Percentiles rank a stretch among this genome's conserved stretches.
These are phyloP conservation scores for Strigamia maritima DNA, from an alignment of 2,888 invertebrate genomes.

Conservation along the genomic window DNA sequence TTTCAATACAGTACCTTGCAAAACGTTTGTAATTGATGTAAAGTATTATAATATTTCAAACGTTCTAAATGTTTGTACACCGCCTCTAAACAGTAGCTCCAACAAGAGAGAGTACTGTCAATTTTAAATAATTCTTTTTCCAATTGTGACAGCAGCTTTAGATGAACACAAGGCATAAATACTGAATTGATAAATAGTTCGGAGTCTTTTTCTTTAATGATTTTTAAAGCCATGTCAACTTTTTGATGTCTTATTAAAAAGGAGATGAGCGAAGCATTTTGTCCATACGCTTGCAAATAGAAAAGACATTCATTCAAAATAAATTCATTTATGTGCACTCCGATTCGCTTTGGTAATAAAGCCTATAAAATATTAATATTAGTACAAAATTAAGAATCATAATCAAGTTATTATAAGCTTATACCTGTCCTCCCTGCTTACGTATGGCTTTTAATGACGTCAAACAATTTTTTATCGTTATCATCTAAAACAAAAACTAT, in stretches of 20 bases:
- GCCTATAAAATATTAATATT: background rate
- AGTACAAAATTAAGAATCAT: background rate
- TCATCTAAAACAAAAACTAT: background rate
- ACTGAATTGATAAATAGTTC: conserved; percentile 52
- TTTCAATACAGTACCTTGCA: conserved; percentile 53
- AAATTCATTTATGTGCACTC: background rate
- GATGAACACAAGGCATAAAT: conserved; percentile 48
- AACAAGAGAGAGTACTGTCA: conserved; percentile 50
- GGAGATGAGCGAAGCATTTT: conserved; percentile 67
- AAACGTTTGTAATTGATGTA: conserved; percentile 53
- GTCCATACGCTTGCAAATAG: conserved; percentile 77
- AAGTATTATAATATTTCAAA: conserved; percentile 48
- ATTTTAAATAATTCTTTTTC: conserved; percentile 49
- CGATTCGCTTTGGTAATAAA: conserved; percentile 28
- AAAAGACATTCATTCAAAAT: conserved; percentile 69
- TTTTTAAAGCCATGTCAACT: conserved; percentile 65
- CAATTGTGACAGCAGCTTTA: conserved; percentile 48
- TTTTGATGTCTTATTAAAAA: conserved; percentile 73
- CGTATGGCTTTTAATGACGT: background rate
- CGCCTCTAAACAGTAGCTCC: conserved; percentile 50
- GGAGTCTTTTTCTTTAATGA: conserved; percentile 63
- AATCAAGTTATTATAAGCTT: background rate
- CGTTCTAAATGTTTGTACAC: conserved; percentile 51
- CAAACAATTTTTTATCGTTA: background rate
- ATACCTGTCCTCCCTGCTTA: background rate